phyloP scores from a whole-genome alignment of 35 echinoderm and acorn worm species.

The Stichopus chloronotus region DNA sequence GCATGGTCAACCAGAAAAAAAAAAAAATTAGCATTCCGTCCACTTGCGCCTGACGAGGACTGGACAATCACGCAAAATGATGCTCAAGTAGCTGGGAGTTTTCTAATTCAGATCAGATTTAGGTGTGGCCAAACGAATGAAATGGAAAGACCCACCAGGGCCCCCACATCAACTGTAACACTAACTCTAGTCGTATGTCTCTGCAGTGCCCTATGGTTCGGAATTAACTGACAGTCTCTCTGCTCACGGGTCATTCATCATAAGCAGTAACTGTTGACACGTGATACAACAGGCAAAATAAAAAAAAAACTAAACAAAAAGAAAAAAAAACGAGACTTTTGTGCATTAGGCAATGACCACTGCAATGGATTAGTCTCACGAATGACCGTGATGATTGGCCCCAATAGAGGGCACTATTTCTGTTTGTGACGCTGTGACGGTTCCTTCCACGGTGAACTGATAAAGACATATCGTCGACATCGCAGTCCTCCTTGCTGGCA shows the following conservation, averaged over 20 bases:
- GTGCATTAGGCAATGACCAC: constrained; percentile 22
- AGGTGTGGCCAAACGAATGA: constrained; percentile 31
- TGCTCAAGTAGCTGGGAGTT: background rate
- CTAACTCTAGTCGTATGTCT: constrained; percentile 31
- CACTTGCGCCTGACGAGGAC: constrained; percentile 13
- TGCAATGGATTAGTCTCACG: constrained; percentile 1
- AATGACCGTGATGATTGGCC: constrained; percentile 19
- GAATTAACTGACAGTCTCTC: constrained; percentile 46
- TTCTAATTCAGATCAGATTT: constrained; percentile 39
- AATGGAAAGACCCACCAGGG: background rate
- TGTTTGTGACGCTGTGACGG: background rate
- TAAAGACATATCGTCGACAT: background rate
- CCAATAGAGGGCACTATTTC: constrained; percentile 37
- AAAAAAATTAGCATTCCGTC: constrained; percentile 42
- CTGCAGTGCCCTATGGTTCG: constrained; percentile 20
- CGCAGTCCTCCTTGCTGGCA: background rate
- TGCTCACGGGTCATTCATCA: constrained; percentile 53
- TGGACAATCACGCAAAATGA: constrained; percentile 13
- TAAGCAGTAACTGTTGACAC: constrained; percentile 1
- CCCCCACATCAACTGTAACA: constrained; percentile 44
- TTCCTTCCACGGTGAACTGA: background rate
- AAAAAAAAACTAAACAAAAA: too few species aligned
- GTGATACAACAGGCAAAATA: background rate
- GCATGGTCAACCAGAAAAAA: background rate
- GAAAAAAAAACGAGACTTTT: background rate